Evolutionary conservation across 2,888 invertebrate species (phyloP).

Genomic region (Pachliopta kotzebuea): DNA sequence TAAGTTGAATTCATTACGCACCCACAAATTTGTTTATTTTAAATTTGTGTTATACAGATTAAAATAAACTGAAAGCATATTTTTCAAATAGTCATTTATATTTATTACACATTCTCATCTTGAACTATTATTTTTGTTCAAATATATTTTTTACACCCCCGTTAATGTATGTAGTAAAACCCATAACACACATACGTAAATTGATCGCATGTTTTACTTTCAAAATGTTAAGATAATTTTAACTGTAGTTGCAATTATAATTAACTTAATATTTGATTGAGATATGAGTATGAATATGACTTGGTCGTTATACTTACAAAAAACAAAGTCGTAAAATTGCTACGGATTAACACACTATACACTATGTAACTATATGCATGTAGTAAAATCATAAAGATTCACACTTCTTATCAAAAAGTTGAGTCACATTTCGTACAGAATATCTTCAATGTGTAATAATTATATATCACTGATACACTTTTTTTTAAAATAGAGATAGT

Average conservation of each 20-base stretch:
- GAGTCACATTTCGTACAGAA: slow-evolving; percentile 18
- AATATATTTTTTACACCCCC: too few species aligned
- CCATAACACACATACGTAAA: too few species aligned
- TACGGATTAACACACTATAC: slow-evolving; percentile 2
- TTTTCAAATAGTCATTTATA: too few species aligned
- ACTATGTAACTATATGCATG: slow-evolving; percentile 7
- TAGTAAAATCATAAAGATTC: slow-evolving; percentile 20
- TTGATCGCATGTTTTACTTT: too few species aligned
- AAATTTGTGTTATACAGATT: too few species aligned
- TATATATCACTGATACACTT: slow-evolving; percentile 10
- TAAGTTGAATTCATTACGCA: background rate
- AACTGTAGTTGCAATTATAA: too few species aligned
- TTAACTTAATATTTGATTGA: background rate
- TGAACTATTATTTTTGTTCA: too few species aligned
- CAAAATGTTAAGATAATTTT: too few species aligned
- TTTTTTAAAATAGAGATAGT: slow-evolving; percentile 2
- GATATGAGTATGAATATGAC: background rate
- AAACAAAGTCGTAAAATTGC: background rate
- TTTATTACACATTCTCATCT: too few species aligned
- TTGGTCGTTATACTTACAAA: slow-evolving; percentile 10
- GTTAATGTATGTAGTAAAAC: too few species aligned
- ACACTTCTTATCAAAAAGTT: slow-evolving; percentile 21
- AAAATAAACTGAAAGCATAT: too few species aligned
- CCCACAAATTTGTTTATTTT: too few species aligned
- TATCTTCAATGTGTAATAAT: background rate